Evolutionary conservation across 2,888 invertebrate species (phyloP), one percentile per base, ranked within the genome.

Genomic region (Drosophila prostipennis): DNA sequence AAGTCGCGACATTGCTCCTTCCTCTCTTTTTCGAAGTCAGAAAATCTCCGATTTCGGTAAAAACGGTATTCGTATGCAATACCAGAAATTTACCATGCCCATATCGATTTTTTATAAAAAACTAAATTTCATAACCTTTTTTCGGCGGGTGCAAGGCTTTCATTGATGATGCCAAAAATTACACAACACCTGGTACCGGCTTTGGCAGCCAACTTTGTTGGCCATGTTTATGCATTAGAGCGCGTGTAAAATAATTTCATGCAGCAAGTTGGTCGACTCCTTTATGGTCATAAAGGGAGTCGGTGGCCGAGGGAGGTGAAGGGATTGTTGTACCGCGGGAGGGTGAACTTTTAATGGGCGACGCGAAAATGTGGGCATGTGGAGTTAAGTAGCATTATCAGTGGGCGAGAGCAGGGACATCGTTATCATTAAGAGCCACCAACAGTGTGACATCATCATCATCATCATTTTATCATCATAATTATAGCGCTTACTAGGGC

Each of bases 391-490:
- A 87, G 77, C 85, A 72, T 68, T 69, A 76, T 71, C 82, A 77
- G 70, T 71, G 54, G 65, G 65, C 36, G 34, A 48, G 32, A 53
- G 36, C 61, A 54, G 32, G 67, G 61, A 49, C 65, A 53, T 61
- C 55, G 74, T 76, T 82, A 78, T 79, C 79, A 87, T 87, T 78
- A 87, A 65, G 63, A 74, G 68, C 67, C 69, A 57, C 67, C 48
- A 46, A 55, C 63, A 49, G 57, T 55, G 56, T 56, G 57, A 58
- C 64, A 54, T 49, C 61, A 70, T 55, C 71, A 65, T 58, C 78
- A 81, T 77, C 79, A 84, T 77, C 76, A 83, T 84, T 81, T 78
- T 84, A 87, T 87, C 83, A 86, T 84, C 83, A 88, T 82, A 86
- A 86, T 84, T 85, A 86, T 82, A 42, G 74, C 57, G 71, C 69